Conservation (phyloP, 2,113 vertebrate species). For the Oriolus oriolus region DNA sequence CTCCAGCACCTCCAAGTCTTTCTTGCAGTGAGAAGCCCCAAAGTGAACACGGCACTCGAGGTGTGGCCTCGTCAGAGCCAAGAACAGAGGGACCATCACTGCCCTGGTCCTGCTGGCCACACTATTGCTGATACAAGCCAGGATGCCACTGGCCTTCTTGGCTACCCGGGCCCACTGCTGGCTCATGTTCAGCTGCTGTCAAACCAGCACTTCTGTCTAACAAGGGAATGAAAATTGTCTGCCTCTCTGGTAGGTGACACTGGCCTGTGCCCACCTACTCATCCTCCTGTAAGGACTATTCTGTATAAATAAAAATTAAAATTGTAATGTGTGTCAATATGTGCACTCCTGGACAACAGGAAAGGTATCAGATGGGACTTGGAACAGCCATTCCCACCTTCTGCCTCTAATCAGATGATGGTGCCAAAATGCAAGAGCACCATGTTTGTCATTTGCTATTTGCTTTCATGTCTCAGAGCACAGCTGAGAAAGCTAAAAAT, state of each 20-base stretch:
- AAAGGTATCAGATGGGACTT: neutral
- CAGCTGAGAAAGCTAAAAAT: neutral
- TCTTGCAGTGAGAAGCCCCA: neutral
- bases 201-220: neutral
- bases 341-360: neutral
- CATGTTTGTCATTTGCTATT: neutral
- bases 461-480: neutral
- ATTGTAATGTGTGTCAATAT: rapidly evolving
- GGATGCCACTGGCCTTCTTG: neutral
- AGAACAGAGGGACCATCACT: neutral
- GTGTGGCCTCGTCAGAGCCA: neutral
- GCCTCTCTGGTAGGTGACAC: neutral
- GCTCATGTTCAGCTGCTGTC: neutral
- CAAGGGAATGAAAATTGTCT: neutral
- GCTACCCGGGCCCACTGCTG: neutral
- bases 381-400: neutral
- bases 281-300: neutral
- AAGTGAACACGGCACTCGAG: neutral
- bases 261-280: neutral
- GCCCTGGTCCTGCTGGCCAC: neutral
- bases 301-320: neutral
- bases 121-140: neutral
- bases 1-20: too few species aligned
- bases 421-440: neutral
- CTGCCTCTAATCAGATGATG: neutral